phyloP scores from a whole-genome alignment of 37 sponge, comb jelly and placozoan species.

The Petrosia ficiformis region DNA sequence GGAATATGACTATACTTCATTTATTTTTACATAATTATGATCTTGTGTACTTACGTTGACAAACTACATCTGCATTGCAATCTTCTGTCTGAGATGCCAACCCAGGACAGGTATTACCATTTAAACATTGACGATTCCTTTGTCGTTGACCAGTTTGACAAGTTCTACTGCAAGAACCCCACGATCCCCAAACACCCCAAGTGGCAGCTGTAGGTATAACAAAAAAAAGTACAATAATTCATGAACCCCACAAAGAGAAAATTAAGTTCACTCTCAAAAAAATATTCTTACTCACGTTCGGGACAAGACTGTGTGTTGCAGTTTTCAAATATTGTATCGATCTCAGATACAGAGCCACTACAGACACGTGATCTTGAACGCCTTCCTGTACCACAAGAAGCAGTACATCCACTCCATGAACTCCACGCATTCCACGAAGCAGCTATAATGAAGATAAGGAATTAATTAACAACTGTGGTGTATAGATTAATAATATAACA shows the following conservation, averaged over 20 bases:
- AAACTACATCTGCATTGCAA: slow-evolving; percentile 30
- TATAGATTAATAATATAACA: background rate
- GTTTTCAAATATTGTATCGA: background rate
- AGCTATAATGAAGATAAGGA: background rate
- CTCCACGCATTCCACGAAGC: slow-evolving; percentile 55
- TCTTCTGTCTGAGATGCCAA: background rate
- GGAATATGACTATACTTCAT: no score
- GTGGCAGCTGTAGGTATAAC: slow-evolving; percentile 6
- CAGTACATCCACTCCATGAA: slow-evolving; percentile 66
- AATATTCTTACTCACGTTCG: background rate
- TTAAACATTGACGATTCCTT: slow-evolving; percentile 16
- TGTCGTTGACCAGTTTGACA: slow-evolving; percentile 34
- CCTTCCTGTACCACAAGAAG: slow-evolving; percentile 57
- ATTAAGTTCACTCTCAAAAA: no score
- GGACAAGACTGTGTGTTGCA: slow-evolving; percentile 18
- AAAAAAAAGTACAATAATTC: no score
- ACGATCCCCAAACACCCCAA: slow-evolving; percentile 32
- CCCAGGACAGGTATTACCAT: slow-evolving; percentile 19
- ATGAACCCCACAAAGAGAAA: no score
- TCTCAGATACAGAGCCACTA: background rate
- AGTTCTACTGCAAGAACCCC: slow-evolving; percentile 31
- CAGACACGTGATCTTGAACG: slow-evolving; percentile 20
- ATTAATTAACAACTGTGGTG: no score
- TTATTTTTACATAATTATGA: background rate
- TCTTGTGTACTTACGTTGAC: background rate